Percentiles rank a stretch among this genome's conserved stretches.
phyloP scores from a whole-genome alignment of 2,113 vertebrate species.

The Apteryx mantelli region DNA sequence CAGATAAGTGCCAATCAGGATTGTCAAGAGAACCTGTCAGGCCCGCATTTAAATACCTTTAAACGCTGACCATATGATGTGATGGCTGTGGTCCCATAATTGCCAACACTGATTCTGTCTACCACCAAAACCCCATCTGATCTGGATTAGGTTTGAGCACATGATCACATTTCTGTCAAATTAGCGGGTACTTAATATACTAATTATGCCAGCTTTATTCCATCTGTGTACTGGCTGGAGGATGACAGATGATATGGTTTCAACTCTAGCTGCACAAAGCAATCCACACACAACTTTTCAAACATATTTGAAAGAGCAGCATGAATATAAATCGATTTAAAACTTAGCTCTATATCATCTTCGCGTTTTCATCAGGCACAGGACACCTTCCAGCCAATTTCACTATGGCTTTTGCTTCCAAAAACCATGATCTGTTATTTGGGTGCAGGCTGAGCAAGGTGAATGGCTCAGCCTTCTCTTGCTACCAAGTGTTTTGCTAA shows the following conservation, averaged over 20 bases:
- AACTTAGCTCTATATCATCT: fast-evolving
- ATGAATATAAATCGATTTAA: fast-evolving
- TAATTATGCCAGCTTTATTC: not conserved
- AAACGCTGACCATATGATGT: fast-evolving
- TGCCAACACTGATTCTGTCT: not conserved
- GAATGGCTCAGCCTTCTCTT: not conserved
- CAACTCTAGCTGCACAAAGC: not conserved
- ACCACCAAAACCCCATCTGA: not conserved
- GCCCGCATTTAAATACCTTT: not conserved
- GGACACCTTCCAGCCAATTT: not conserved
- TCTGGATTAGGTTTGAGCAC: fast-evolving
- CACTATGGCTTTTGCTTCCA: not conserved
- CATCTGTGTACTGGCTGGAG: fast-evolving
- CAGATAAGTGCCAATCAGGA: not conserved
- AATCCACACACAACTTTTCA: not conserved
- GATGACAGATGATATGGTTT: fast-evolving
- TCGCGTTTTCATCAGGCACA: not conserved
- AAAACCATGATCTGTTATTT: not conserved
- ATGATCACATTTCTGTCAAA: not conserved
- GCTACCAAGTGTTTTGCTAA: not conserved
- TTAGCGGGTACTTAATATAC: not conserved
- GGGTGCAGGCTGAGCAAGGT: not conserved
- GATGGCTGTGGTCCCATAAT: fast-evolving
- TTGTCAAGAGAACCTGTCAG: not conserved
- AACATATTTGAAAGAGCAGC: not conserved